Percentiles rank a stretch among this genome's conserved stretches.
Evolutionary conservation across 2,113 vertebrate species (phyloP).

Genomic region (Micromys minutus): DNA sequence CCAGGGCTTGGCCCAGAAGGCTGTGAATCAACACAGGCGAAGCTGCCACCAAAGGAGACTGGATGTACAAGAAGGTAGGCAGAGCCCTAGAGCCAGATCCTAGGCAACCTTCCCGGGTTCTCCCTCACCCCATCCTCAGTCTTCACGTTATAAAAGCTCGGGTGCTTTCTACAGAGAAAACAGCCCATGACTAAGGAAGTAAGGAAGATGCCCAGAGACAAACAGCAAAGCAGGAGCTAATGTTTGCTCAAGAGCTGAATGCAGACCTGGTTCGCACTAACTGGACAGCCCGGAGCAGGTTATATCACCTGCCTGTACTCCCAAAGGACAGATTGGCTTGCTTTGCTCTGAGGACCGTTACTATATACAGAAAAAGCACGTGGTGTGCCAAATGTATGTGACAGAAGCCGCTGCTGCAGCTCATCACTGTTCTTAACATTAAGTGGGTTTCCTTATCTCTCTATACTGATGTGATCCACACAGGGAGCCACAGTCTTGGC

Average conservation of each 20-base stretch:
- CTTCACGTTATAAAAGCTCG: neutral
- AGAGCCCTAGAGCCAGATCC: neutral
- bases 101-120: neutral
- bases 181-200: neutral
- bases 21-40: neutral
- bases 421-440: neutral
- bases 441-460: neutral
- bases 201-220: neutral
- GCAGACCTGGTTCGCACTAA: neutral
- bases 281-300: neutral
- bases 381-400: accelerated
- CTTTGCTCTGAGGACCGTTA: neutral
- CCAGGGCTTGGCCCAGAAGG: neutral
- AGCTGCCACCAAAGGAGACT: neutral
- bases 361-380: neutral
- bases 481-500: neutral
- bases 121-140: neutral
- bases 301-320: neutral
- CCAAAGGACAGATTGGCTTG: neutral
- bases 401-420: neutral
- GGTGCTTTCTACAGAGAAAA: neutral
- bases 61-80: neutral
- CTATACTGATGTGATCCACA: neutral
- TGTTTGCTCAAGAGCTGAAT: neutral
- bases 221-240: neutral